phyloP scores from a whole-genome alignment of 2,797 vertebrate species.

The Coendou prehensilis region DNA sequence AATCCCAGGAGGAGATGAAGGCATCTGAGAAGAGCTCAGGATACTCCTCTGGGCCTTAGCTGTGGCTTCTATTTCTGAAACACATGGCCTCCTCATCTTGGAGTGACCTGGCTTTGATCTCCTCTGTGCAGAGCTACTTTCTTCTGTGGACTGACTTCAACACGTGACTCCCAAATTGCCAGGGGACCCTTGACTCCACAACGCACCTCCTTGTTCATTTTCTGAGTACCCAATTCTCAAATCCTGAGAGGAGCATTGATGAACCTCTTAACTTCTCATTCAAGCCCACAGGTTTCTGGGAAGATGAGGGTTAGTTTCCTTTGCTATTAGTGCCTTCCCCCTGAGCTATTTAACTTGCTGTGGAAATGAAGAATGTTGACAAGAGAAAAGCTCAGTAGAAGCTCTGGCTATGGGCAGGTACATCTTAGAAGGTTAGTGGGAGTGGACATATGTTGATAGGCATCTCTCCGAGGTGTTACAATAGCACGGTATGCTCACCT shows the following conservation, averaged over 20 bases:
- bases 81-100: rapidly evolving
- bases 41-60: not conserved
- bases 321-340: no score
- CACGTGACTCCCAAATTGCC: no score
- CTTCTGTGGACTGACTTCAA: not conserved
- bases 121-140: not conserved
- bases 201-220: not conserved
- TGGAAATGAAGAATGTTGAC: not conserved
- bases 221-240: not conserved
- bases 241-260: not conserved
- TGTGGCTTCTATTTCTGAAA: not conserved
- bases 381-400: not conserved
- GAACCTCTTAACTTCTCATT: not conserved
- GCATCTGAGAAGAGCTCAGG: no score
- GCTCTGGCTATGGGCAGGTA: no score
- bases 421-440: not conserved
- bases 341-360: not conserved
- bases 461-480: not conserved
- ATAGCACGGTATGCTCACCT: no score
- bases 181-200: not conserved
- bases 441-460: rapidly evolving
- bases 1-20: not conserved
- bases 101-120: not conserved
- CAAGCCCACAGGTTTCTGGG: not conserved
- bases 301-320: not conserved